phyloP scores from a whole-genome alignment of 37 sponge, comb jelly and placozoan genomes.

The Eunapius fragilis region DNA sequence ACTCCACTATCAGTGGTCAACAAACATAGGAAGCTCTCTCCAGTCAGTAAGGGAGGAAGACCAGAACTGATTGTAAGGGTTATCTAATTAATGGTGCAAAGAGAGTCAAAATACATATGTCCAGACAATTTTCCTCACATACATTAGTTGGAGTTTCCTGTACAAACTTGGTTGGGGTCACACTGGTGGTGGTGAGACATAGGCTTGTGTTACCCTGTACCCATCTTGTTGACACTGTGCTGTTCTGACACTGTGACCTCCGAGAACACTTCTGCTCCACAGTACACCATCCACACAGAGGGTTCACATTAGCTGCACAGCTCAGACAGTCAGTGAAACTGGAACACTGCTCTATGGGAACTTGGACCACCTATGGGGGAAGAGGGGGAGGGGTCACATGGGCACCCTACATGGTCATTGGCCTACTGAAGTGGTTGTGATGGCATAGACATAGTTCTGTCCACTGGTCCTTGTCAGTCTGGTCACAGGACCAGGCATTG shows the following conservation, averaged over 20 bases:
- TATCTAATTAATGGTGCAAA: constrained; percentile 5
- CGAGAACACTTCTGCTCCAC: constrained; percentile 89
- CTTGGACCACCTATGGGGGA: constrained; percentile 34
- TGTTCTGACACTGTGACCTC: constrained; percentile 65
- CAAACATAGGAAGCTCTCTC: constrained; percentile 40
- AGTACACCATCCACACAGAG: constrained; percentile 92
- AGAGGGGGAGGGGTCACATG: neutral
- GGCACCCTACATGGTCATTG: neutral
- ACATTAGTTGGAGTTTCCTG: constrained; percentile 26
- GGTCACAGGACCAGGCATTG: constrained; percentile 37
- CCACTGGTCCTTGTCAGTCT: constrained; percentile 33
- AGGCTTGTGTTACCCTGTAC: constrained; percentile 6
- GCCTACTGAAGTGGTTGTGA: constrained; percentile 32
- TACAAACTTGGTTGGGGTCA: constrained; percentile 26
- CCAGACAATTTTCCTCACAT: neutral
- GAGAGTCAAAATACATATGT: neutral
- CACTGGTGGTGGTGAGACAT: constrained; percentile 9
- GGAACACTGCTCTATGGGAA: constrained; percentile 63
- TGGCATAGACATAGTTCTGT: constrained; percentile 55
- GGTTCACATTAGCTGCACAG: constrained; percentile 48
- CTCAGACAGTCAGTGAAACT: constrained; percentile 32
- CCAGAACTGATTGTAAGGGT: constrained; percentile 21
- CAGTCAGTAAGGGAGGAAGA: constrained; percentile 21
- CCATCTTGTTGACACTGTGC: constrained; percentile 43
- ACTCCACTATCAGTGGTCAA: neutral